Evolutionary conservation across 2,797 vertebrate species (phyloP).

Genomic region (Sebastes dallii): DNA sequence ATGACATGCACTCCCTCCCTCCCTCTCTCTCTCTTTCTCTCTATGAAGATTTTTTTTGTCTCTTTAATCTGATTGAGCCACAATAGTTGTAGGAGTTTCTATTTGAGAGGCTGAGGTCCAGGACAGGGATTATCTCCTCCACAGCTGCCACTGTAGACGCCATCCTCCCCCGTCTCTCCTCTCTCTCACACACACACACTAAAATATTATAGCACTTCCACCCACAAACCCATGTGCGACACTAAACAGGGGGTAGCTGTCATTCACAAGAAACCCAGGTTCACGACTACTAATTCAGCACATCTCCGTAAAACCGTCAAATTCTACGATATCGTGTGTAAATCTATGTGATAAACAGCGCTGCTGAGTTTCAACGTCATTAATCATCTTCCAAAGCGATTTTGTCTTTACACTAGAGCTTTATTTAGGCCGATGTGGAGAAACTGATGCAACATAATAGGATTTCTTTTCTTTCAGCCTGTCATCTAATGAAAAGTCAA

Average conservation of each 20-base stretch:
- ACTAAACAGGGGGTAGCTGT: slow-evolving; percentile 1
- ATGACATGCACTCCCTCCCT: slow-evolving; percentile 29
- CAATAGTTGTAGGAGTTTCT: slow-evolving; percentile 72
- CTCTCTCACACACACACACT: slow-evolving; percentile 1
- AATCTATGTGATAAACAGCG: not conserved
- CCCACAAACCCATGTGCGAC: slow-evolving; percentile 9
- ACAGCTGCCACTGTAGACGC: slow-evolving; percentile 70
- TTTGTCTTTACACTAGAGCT: not conserved
- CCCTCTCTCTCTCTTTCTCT: not conserved
- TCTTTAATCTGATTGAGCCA: slow-evolving; percentile 76
- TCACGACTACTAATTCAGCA: not conserved
- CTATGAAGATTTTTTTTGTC: slow-evolving; percentile 37
- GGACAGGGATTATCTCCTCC: slow-evolving; percentile 74
- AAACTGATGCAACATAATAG: not conserved
- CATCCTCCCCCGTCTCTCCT: not conserved
- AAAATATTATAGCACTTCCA: slow-evolving; percentile 46
- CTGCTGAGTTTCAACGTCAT: not conserved
- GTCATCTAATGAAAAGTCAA: not conserved
- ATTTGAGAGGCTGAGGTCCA: slow-evolving; percentile 64
- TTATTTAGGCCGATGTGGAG: not conserved
- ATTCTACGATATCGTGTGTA: not conserved
- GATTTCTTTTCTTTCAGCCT: not conserved
- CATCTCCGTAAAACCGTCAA: not conserved
- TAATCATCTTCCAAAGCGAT: not conserved
- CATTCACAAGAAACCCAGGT: not conserved